phyloP scores from a whole-genome alignment of 2,113 vertebrate species.

The Micromys minutus region DNA sequence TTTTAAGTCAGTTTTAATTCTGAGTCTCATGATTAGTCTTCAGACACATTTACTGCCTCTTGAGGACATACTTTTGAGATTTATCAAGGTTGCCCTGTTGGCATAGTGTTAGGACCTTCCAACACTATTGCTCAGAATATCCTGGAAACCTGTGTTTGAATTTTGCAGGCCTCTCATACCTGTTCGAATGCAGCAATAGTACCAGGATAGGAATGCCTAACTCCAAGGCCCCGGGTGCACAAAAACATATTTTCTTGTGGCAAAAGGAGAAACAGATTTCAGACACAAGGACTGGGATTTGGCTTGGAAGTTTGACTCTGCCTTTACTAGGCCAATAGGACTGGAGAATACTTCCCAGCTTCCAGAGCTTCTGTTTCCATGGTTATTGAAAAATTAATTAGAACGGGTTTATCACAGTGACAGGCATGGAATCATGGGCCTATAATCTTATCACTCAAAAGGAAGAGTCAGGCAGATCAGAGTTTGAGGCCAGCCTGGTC shows the following conservation, averaged over 20 bases:
- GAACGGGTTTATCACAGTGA: background rate
- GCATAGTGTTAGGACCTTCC: background rate
- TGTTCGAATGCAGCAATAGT: background rate
- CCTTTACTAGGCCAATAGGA: background rate
- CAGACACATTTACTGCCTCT: background rate
- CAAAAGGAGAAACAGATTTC: background rate
- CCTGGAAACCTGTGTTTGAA: background rate
- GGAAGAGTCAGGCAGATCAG: background rate
- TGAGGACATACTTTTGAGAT: background rate
- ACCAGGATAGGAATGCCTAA: background rate
- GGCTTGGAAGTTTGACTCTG: background rate
- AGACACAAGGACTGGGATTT: background rate
- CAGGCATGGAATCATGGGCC: background rate
- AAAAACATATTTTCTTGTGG: background rate
- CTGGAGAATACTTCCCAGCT: background rate
- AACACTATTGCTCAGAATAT: background rate
- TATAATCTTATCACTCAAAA: background rate
- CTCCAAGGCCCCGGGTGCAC: background rate
- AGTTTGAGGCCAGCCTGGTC: background rate
- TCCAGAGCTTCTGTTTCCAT: background rate
- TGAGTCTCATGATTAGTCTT: slow-evolving; percentile 26
- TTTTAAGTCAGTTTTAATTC: slow-evolving; percentile 10
- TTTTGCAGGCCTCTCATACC: background rate
- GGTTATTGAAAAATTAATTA: background rate
- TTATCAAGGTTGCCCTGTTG: background rate